Percentiles rank a stretch among this genome's conserved stretches.
Evolutionary conservation across 1,140 invertebrate genomes (phyloP).

Genomic region (Campoletis sonorensis): DNA sequence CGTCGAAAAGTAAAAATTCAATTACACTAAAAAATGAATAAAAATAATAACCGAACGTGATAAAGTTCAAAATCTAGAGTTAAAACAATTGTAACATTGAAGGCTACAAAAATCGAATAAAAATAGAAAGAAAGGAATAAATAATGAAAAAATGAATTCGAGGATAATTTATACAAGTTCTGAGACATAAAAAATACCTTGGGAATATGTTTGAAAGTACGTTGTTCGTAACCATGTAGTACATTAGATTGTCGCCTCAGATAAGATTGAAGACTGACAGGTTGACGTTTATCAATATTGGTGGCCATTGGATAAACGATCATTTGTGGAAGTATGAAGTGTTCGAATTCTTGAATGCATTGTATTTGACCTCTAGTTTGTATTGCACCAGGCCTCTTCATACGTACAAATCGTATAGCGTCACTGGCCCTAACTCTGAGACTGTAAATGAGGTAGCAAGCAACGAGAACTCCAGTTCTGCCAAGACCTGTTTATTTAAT

Average conservation of each 20-base stretch:
- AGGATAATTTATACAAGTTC: neutral
- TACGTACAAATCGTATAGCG: constrained; percentile 88
- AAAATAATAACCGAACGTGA: no score
- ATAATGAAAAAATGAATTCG: no score
- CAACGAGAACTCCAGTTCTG: constrained; percentile 90
- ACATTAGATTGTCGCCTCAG: constrained; percentile 85
- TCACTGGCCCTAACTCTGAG: constrained; percentile 86
- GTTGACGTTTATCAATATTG: constrained; percentile 78
- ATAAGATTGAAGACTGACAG: constrained; percentile 83
- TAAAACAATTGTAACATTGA: no score
- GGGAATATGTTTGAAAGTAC: constrained; percentile 86
- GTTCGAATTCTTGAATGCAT: constrained; percentile 89
- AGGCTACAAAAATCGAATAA: no score
- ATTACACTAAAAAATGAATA: no score
- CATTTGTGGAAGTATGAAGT: constrained; percentile 88
- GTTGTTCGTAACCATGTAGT: constrained; percentile 88
- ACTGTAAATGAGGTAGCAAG: constrained; percentile 90
- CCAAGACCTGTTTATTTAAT: constrained; percentile 81
- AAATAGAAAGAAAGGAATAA: neutral
- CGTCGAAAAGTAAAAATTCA: no score
- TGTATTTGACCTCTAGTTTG: constrained; percentile 90
- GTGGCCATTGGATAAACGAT: constrained; percentile 82
- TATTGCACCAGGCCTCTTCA: constrained; percentile 86
- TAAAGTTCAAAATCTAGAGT: no score
- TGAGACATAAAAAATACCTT: constrained; percentile 80